Evolutionary conservation across 2,113 vertebrate genomes (phyloP).

Genomic region (Bubo scandiacus): DNA sequence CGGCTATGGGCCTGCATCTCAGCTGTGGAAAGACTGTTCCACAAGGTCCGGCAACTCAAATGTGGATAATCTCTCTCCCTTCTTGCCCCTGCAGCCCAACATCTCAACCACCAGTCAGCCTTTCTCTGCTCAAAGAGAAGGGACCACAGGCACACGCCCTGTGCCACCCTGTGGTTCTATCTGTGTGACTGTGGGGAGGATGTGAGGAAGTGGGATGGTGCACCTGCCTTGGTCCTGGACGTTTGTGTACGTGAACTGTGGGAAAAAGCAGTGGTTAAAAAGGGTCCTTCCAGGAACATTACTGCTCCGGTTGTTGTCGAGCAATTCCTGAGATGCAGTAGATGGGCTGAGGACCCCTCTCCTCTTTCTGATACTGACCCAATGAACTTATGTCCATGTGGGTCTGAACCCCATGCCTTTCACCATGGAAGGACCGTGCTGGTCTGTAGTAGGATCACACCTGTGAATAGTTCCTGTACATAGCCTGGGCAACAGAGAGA

Average conservation of each 20-base stretch:
- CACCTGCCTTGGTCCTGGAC: not conserved
- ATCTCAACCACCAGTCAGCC: not conserved
- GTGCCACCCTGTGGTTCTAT: not conserved
- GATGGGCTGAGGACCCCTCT: not conserved
- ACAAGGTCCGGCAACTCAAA: not conserved
- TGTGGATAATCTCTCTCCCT: not conserved
- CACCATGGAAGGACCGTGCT: not conserved
- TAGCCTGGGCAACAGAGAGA: not conserved
- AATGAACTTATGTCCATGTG: not conserved
- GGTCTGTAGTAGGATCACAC: not conserved
- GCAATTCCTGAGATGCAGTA: not conserved
- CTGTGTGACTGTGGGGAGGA: not conserved
- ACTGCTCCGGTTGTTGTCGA: not conserved
- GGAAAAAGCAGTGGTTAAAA: not conserved
- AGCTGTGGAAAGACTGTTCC: not conserved
- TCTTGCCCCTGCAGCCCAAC: not conserved
- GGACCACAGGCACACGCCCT: no score
- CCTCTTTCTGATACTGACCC: not conserved
- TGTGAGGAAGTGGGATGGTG: rapidly evolving
- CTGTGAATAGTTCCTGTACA: not conserved
- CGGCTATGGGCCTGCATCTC: not conserved
- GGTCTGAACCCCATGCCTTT: not conserved
- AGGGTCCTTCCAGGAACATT: not conserved
- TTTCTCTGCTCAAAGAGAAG: not conserved
- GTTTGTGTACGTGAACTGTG: not conserved